phyloP scores from a whole-genome alignment of 2,797 vertebrate genomes.

The Manis pentadactyla region DNA sequence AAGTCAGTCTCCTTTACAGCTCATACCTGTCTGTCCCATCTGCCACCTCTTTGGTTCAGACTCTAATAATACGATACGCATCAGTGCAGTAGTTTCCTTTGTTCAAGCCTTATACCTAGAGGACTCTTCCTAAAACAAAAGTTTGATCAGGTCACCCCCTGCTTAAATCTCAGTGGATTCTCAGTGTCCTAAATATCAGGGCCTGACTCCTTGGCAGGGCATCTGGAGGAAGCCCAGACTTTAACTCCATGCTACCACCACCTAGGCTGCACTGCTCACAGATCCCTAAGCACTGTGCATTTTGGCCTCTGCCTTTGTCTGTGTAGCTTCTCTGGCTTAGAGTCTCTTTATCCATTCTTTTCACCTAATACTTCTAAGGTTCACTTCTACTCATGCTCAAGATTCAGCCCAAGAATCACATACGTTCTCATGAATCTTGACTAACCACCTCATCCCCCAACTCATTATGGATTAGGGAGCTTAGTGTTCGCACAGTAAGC shows the following conservation, averaged over 20 bases:
- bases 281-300: neutral
- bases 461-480: neutral
- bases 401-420: neutral
- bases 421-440: neutral
- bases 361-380: too few species aligned
- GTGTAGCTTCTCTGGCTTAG: neutral
- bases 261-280: neutral
- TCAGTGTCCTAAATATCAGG: neutral
- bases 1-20: neutral
- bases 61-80: neutral
- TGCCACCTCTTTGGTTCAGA: neutral
- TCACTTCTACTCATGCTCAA: neutral
- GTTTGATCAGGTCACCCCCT: neutral
- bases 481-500: neutral
- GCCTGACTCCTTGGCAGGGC: neutral
- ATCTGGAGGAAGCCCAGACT: neutral
- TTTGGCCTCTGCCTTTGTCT: neutral
- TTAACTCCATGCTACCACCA: neutral
- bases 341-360: neutral
- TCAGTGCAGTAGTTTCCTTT: neutral
- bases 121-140: neutral
- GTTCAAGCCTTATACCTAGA: neutral
- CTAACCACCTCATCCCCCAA: neutral
- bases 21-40: neutral
- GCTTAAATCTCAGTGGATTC: neutral